A percentile compares a stretch with the other conserved stretches of the same genome.
Conservation (phyloP, 2,797 vertebrate genomes). For the Diglossa cyanea region DNA sequence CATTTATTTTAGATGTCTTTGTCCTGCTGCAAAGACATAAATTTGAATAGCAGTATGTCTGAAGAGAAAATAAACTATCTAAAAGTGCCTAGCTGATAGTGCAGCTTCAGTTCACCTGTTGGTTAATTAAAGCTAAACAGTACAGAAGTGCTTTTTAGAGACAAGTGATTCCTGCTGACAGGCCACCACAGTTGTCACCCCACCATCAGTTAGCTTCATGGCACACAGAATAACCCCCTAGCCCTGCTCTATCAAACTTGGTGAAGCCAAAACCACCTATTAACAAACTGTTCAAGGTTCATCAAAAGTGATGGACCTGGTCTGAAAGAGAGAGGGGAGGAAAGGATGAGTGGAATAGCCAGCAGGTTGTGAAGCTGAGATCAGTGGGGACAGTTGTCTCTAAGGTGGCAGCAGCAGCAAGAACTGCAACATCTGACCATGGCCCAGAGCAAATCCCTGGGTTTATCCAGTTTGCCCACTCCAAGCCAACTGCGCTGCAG, state of each 20-base stretch:
- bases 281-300: neutral
- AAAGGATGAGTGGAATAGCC: neutral
- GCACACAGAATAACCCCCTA: neutral
- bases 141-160: neutral
- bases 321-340: neutral
- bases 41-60: neutral
- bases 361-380: neutral
- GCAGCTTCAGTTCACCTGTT: neutral
- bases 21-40: rapidly evolving
- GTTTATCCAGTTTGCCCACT: neutral
- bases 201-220: neutral
- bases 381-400: neutral
- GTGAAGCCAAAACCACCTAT: neutral
- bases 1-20: neutral
- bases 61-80: neutral
- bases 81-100: neutral
- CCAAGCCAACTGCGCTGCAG: neutral
- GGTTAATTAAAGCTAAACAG: neutral
- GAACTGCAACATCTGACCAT: neutral
- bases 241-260: neutral
- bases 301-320: neutral
- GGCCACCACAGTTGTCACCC: neutral
- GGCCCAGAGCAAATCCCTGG: neutral
- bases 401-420: neutral
- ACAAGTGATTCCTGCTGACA: neutral